phyloP scores from a whole-genome alignment of 30 jellyfish, hydroid and myxozoan genomes.

The Morbakka virulenta region DNA sequence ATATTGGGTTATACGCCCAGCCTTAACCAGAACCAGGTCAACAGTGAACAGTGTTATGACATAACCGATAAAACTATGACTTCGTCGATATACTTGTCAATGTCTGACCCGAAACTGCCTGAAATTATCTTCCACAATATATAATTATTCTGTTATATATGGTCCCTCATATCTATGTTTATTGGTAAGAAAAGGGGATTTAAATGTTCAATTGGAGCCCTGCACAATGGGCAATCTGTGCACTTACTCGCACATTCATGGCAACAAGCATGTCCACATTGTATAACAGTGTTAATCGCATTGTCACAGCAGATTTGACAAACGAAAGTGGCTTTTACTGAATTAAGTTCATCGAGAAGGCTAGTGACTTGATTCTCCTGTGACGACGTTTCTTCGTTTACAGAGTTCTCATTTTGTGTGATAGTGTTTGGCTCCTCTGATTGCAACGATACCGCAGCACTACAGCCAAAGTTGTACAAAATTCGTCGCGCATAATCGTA shows the following conservation, averaged over 20 bases:
- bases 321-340: conserved; percentile 56
- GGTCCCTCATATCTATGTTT: conserved; percentile 22
- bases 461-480: conserved; percentile 84
- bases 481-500: conserved; percentile 95
- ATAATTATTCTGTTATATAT: too few species aligned
- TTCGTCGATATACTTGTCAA: too few species aligned
- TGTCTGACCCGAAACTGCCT: too few species aligned
- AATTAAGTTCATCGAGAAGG: conserved; percentile 48
- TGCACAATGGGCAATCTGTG: conserved; percentile 81
- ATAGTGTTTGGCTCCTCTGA: not conserved
- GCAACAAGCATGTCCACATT: conserved; percentile 96
- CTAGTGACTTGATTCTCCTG: not conserved
- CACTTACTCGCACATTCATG: conserved; percentile 45
- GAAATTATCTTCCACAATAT: too few species aligned
- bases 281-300: conserved; percentile 71
- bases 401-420: not conserved
- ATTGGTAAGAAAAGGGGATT: conserved; percentile 75
- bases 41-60: too few species aligned
- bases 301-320: conserved; percentile 85
- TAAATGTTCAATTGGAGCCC: conserved; percentile 45
- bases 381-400: not conserved
- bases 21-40: too few species aligned
- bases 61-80: too few species aligned
- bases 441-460: conserved; percentile 50
- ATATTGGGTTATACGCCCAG: too few species aligned